Evolutionary conservation across 2,888 invertebrate species (phyloP).

Genomic region (Folsomia manolachei): DNA sequence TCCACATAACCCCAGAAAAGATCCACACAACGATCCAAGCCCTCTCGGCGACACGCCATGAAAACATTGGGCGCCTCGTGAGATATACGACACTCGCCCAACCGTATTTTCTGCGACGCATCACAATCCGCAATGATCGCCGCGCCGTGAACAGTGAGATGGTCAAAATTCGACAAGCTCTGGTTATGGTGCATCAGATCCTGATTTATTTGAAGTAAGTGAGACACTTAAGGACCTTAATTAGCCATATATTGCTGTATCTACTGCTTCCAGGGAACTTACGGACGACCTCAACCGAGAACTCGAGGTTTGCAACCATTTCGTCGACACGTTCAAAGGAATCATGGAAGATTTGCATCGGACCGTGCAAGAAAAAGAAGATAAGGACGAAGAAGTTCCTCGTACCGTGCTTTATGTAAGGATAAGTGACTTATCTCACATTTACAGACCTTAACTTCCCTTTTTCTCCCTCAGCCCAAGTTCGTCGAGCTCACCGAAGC

Average conservation of each 20-base stretch:
- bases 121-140: slow-evolving; percentile 19
- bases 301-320: slow-evolving; percentile 10
- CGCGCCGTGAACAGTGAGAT: slow-evolving; percentile 37
- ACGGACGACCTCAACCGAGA: slow-evolving; percentile 28
- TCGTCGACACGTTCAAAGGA: slow-evolving; percentile 1
- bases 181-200: slow-evolving; percentile 44
- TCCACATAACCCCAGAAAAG: slow-evolving; percentile 25
- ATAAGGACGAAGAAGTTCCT: slow-evolving; percentile 10
- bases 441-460: neutral
- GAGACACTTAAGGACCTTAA: too few relatives aligned
- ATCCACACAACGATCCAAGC: slow-evolving; percentile 21
- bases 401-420: slow-evolving; percentile 33
- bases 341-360: slow-evolving; percentile 20
- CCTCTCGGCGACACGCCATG: slow-evolving; percentile 21
- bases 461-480: slow-evolving; percentile 43
- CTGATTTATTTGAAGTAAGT: slow-evolving; percentile 40
- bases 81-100: slow-evolving; percentile 37
- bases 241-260: neutral
- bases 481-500: slow-evolving; percentile 32
- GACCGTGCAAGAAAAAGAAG: slow-evolving; percentile 1
- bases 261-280: slow-evolving; percentile 26
- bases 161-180: slow-evolving; percentile 38
- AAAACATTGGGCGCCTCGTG: slow-evolving; percentile 36
- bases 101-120: slow-evolving; percentile 33
- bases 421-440: too few relatives aligned